Percentiles rank a stretch among this genome's conserved stretches.
These are phyloP conservation scores for Microcebus tavaratra DNA, from an alignment of 2,113 vertebrate genomes.

Conservation along the genomic window DNA sequence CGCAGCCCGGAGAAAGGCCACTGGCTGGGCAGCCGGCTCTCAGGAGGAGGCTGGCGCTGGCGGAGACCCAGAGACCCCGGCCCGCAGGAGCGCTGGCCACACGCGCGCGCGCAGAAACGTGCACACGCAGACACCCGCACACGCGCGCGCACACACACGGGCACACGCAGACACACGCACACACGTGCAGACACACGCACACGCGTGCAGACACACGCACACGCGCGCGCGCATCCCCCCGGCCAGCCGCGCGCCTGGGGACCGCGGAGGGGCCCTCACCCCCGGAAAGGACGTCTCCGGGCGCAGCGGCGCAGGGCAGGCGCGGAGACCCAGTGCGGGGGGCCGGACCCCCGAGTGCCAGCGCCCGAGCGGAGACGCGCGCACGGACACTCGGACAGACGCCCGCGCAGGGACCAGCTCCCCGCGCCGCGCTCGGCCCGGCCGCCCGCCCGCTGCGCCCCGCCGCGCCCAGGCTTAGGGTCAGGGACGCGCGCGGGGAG, in stretches of 20 bases:
- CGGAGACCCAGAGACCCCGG: not conserved
- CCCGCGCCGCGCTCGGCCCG: not conserved
- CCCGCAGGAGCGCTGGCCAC: not conserved
- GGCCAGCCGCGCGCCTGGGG: not conserved
- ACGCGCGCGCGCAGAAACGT: too few relatives aligned
- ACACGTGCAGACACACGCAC: not conserved
- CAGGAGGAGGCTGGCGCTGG: constrained; percentile 43
- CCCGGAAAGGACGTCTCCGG: constrained; percentile 13
- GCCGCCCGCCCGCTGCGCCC: too few relatives aligned
- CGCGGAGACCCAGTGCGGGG: not conserved
- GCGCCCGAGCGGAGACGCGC: not conserved
- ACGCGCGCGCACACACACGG: not conserved
- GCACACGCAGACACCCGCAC: not conserved
- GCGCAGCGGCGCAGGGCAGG: not conserved
- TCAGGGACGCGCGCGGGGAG: not conserved
- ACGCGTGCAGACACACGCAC: too few relatives aligned
- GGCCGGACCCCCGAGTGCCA: not conserved
- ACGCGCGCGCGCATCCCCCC: not conserved
- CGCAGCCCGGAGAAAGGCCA: not conserved
- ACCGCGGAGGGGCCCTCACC: too few relatives aligned
- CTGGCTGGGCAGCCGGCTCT: constrained; percentile 41
- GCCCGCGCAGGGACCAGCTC: not conserved
- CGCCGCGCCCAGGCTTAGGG: too few relatives aligned
- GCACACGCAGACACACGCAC: not conserved
- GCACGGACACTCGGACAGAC: not conserved